phyloP scores from a whole-genome alignment of 2,888 invertebrate species.

The Synergus laeviventris region DNA sequence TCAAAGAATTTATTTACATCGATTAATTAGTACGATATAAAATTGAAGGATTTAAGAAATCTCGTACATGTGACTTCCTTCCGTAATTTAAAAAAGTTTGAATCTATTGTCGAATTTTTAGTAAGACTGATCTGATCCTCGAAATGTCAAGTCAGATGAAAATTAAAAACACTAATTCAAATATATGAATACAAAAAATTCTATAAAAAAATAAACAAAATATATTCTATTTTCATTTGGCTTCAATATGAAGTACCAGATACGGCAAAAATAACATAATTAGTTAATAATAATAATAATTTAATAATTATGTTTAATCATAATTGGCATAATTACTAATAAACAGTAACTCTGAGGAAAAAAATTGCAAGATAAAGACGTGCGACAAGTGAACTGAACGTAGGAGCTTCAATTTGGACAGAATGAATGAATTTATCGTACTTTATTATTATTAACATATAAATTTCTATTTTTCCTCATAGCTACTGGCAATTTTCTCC shows the following conservation, averaged over 20 bases:
- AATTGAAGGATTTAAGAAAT: neutral
- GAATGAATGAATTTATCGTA: too few relatives aligned
- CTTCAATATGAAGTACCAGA: neutral
- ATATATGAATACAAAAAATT: neutral
- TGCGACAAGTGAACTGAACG: too few relatives aligned
- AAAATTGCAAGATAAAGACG: too few relatives aligned
- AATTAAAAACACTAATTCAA: neutral
- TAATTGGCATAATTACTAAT: too few relatives aligned
- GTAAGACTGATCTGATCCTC: constrained; percentile 41
- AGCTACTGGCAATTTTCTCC: too few relatives aligned
- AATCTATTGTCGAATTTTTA: constrained; percentile 25
- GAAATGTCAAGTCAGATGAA: constrained; percentile 26
- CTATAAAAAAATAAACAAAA: neutral
- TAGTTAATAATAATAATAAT: too few relatives aligned
- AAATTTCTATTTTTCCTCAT: too few relatives aligned
- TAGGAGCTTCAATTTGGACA: too few relatives aligned
- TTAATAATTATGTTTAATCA: too few relatives aligned
- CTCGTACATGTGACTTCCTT: neutral
- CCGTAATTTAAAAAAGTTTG: neutral
- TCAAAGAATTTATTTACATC: neutral
- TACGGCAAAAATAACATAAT: too few relatives aligned
- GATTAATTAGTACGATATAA: neutral
- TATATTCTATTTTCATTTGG: constrained; percentile 1
- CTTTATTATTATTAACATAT: too few relatives aligned
- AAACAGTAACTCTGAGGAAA: too few relatives aligned